Base-by-base conservation (phyloP, 2,797 vertebrate genomes). In the Neoniphon sammara region DNA sequence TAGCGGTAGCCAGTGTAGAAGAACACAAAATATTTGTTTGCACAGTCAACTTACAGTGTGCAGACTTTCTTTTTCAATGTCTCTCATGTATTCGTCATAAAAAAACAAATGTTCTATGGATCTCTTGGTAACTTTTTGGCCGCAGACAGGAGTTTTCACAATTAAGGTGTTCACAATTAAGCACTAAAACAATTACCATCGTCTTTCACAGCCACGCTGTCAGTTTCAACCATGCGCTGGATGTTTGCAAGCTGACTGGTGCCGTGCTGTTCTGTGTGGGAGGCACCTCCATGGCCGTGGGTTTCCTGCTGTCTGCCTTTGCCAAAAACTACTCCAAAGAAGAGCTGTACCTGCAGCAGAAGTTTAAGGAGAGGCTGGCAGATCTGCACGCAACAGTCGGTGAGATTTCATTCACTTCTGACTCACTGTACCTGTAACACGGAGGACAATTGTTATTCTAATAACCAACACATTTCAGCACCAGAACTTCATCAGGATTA, bases 321-420 rank as follows among this genome's bases (percentile, higher is more conserved):
- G 95, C 95, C 59, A 97, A 96, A 88, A 96, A 93, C 87, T 96
- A 97, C 90, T 96, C 96, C 93, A 98, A 97, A 94, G 96, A 98
- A 91, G 97, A 98, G 82, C 92, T 94, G 66, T 95, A 94, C 75
- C 95, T 98, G 63, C 97, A 98, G 86, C 96, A 96, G 77, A 97
- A 95, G 92, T 98, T 98, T 89, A 97, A 97, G 88, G 97, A 99
- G 85, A 95, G 95, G 82, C 92, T 98, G 70, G 96, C 95, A 10
- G 95, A 98, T 88, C 89, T 95, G 67, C 97, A 97, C 59, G 92
- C 93, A 50, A 95, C 96, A 14, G 85, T 94, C 23, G 95, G 92
- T 93, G 73, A 87, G 87, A 25, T 44, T 68, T 53, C 34, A 47
- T 12, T 10, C 34, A 42, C 0, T 3, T 17, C 12, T 21, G 7